Percentiles rank a stretch among this genome's conserved stretches.
Conservation (phyloP, 2,797 vertebrate species). For the Coregonus suidteri region DNA sequence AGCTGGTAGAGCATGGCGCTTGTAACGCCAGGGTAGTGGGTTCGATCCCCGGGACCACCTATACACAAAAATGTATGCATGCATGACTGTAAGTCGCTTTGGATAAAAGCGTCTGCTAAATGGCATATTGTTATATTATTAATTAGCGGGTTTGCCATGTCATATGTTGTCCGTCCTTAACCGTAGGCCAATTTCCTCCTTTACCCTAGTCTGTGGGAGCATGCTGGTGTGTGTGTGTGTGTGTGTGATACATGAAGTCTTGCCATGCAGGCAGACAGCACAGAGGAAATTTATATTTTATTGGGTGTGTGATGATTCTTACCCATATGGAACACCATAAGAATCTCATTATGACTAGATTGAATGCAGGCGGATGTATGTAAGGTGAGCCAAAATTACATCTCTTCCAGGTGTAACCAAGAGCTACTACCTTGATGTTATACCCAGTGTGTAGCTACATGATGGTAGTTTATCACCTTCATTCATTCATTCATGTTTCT, state of each 20-base stretch:
- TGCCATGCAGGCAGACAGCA: neutral
- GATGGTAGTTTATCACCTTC: neutral
- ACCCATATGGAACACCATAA: neutral
- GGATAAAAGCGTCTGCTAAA: no score
- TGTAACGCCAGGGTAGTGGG: no score
- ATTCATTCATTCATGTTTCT: neutral
- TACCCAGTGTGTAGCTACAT: neutral
- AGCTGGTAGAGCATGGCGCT: constrained; percentile 40
- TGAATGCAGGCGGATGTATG: neutral
- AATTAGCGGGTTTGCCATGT: constrained; percentile 69
- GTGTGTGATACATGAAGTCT: neutral
- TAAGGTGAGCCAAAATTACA: constrained; percentile 25
- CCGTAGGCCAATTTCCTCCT: constrained; percentile 58
- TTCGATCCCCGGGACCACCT: no score
- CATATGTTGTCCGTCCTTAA: constrained; percentile 69
- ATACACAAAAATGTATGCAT: no score
- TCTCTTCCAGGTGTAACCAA: neutral
- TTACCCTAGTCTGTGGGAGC: constrained; percentile 53
- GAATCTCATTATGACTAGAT: neutral
- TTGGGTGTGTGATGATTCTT: neutral
- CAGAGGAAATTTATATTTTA: neutral
- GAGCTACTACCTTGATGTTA: neutral
- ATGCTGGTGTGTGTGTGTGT: constrained; percentile 16
- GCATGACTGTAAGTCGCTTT: no score
- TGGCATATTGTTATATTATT: constrained; percentile 7